Percentiles rank a stretch among this genome's conserved stretches.
phyloP scores from a whole-genome alignment of 2,797 vertebrate genomes.

The Oryzias sinensis region DNA sequence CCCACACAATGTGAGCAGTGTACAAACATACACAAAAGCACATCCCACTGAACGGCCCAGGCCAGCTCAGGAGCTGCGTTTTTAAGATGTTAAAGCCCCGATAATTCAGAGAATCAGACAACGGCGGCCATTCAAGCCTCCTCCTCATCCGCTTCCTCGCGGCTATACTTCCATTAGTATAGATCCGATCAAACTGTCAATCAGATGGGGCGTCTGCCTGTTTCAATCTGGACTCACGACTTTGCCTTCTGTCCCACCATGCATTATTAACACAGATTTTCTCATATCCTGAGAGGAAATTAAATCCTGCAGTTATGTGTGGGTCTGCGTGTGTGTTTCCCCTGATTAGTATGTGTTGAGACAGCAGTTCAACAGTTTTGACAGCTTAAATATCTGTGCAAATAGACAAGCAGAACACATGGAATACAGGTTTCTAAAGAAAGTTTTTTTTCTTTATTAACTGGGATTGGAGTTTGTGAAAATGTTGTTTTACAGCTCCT shows the following conservation, averaged over 20 bases:
- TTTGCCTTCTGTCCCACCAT: constrained; percentile 46
- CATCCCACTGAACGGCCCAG: constrained; percentile 21
- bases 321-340: constrained; percentile 10
- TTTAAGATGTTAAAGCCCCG: constrained; percentile 31
- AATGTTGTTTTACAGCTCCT: background rate
- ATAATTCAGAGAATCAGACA: constrained; percentile 38
- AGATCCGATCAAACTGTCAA: constrained; percentile 63
- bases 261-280: constrained; percentile 71
- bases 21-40: constrained; percentile 12
- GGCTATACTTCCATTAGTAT: constrained; percentile 54
- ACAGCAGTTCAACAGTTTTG: constrained; percentile 24
- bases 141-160: constrained; percentile 9
- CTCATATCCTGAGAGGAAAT: constrained; percentile 81
- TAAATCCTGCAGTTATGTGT: constrained; percentile 53
- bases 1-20: constrained; percentile 17
- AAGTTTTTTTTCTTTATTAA: too few relatives aligned
- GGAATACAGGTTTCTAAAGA: too few relatives aligned
- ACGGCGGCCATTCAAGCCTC: constrained; percentile 22
- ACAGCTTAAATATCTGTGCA: constrained; percentile 6
- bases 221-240: constrained; percentile 44
- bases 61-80: constrained; percentile 33
- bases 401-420: constrained; percentile 3
- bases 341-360: constrained; percentile 32
- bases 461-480: background rate
- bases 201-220: constrained; percentile 34